phyloP scores from a whole-genome alignment of 2,888 invertebrate species.

The Synanthedon myopaeformis region DNA sequence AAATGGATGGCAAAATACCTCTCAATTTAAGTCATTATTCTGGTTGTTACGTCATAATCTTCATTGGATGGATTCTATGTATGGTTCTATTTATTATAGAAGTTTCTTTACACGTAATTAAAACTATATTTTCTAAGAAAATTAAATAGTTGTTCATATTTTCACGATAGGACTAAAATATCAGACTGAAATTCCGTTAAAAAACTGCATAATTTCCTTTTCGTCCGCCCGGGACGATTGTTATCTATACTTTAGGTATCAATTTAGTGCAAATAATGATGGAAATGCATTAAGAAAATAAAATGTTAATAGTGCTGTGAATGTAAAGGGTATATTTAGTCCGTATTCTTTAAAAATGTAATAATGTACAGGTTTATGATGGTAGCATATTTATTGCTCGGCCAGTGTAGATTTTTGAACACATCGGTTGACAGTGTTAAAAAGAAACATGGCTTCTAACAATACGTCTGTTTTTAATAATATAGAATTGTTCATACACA shows the following conservation, averaged over 20 bases:
- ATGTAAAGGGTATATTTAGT: neutral
- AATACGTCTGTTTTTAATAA: neutral
- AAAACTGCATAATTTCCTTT: no score
- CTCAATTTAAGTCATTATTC: conserved; percentile 37
- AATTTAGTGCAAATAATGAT: conserved; percentile 3
- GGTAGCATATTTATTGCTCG: neutral
- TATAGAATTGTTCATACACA: neutral
- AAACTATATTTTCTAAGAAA: no score
- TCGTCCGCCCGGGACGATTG: no score
- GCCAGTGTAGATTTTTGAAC: neutral
- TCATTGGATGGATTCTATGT: conserved; percentile 32
- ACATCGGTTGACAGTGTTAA: neutral
- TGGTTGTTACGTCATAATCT: conserved; percentile 39
- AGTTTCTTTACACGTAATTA: conserved; percentile 20
- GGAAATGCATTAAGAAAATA: conserved; percentile 7
- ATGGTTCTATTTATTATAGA: conserved; percentile 23
- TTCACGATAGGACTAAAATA: no score
- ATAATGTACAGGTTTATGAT: neutral
- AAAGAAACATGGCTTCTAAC: neutral
- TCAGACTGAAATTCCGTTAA: no score
- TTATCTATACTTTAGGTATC: no score
- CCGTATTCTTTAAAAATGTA: neutral
- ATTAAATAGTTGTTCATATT: no score
- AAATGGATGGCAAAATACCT: conserved; percentile 16
- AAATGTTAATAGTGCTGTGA: neutral